Evolutionary conservation across 2,113 vertebrate genomes (phyloP), one percentile per base, ranked within the genome.

Genomic region (Arothron firmamentum): DNA sequence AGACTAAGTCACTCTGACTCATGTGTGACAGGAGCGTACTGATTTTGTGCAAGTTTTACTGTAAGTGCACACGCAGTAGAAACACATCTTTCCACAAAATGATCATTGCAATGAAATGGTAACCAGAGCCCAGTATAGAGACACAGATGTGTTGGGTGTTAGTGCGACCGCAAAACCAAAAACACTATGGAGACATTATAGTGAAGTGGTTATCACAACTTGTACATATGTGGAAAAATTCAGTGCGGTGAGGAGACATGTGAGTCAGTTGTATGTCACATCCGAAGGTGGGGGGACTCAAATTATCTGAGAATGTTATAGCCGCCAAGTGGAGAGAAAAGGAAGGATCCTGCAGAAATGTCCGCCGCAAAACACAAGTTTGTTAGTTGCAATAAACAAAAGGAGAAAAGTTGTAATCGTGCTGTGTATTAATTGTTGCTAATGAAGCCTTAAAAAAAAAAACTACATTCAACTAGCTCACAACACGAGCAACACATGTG

Each of bases 91-190:
- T 84, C 79, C 75, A 62, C 78, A 82, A 50, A 72, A 70, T 64
- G 62, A 85, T 77, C 79, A 83, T 69, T 70, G 77, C 63, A 65
- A 67, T 34, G 50, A 65, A 77, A 75, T 5, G 56, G 75, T 71
- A 84, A 72, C 67, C 74, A 11, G 61, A 66, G 82, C 67, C 70
- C 77, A 64, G 72, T 72, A 75, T 74, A 79, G 77, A 83, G 68
- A 80, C 70, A 58, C 59, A 77, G 68, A 77, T 78, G 58, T 70
- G 77, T 79, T 75, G 64, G 70, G 76, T 81, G 77, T 84, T 79
- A 85, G 68, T 56, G 50, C 19, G n/a, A 77, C 77, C 83, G 67
- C 82, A 71, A 86, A 72, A 66, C 65, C 62, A 68, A 84, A 77
- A 84, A 61, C 71, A 77, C 78, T 59, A 25, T 64, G 58, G 60